These are phyloP conservation scores for Coenobita brevimanus DNA, from an alignment of 1,140 invertebrate genomes.

Conservation along the genomic window DNA sequence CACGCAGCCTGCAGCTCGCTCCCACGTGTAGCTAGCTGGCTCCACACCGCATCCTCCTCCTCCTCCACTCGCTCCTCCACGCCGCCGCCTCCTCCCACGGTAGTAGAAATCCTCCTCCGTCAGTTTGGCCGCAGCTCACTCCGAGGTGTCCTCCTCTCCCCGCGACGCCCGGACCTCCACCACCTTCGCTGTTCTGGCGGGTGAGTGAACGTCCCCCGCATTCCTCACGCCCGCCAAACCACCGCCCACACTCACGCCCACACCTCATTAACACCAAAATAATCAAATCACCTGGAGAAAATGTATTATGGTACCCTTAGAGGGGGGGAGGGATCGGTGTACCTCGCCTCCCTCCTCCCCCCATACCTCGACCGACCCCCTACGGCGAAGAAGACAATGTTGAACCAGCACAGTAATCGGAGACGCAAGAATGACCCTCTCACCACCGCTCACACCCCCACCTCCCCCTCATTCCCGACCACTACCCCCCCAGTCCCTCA, in stretches of 20 bases:
- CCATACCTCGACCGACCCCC: constrained; percentile 2
- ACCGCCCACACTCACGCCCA: constrained; percentile 39
- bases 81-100: constrained; percentile 29
- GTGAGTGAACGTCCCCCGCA: constrained; percentile 55
- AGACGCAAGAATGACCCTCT: constrained; percentile 1
- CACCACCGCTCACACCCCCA: too few species aligned
- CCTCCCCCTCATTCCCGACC: too few species aligned
- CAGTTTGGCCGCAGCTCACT: constrained; percentile 45
- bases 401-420: not conserved
- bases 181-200: constrained; percentile 55
- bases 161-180: constrained; percentile 32
- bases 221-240: constrained; percentile 46
- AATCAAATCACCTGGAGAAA: constrained; percentile 6
- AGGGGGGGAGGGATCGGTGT: not conserved
- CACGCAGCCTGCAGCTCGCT: constrained; percentile 46
- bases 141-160: constrained; percentile 18
- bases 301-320: not conserved
- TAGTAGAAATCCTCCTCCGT: constrained; percentile 32
- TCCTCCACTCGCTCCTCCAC: constrained; percentile 30
- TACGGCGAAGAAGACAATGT: constrained; percentile 19
- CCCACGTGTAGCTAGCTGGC: too few species aligned
- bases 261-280: constrained; percentile 30
- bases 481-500: too few species aligned
- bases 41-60: too few species aligned
- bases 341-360: not conserved